These are phyloP conservation scores for Tenthredo mesomela DNA, from an alignment of 2,888 invertebrate genomes.

Conservation along the genomic window DNA sequence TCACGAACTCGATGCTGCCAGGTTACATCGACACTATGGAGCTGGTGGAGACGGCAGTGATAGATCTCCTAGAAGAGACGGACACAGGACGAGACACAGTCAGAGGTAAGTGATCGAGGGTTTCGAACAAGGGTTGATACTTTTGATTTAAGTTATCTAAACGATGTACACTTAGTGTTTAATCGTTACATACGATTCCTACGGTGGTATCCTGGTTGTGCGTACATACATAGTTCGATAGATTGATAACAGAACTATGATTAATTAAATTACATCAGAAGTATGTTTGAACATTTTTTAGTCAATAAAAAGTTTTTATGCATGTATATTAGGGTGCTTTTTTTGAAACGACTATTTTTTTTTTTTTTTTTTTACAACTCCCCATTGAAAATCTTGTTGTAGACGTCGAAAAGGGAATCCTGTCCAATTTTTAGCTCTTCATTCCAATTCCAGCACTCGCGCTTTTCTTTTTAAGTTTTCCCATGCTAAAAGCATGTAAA, in stretches of 20 bases:
- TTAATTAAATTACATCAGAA: background rate
- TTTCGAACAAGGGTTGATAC: background rate
- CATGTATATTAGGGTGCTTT: too few relatives aligned
- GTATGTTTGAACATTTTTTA: background rate
- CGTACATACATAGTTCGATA: background rate
- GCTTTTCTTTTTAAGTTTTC: too few relatives aligned
- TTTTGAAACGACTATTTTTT: too few relatives aligned
- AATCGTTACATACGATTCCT: background rate
- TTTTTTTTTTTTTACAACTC: too few relatives aligned
- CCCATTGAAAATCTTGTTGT: too few relatives aligned
- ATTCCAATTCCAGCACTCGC: too few relatives aligned
- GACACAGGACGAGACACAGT: slow-evolving; percentile 73
- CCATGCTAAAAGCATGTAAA: too few relatives aligned
- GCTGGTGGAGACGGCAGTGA: slow-evolving; percentile 68
- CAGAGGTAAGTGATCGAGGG: slow-evolving; percentile 69
- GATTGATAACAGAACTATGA: background rate
- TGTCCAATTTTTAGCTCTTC: too few relatives aligned
- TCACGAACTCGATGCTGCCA: slow-evolving; percentile 75
- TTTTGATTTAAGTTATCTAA: background rate
- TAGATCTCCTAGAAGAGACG: slow-evolving; percentile 70
- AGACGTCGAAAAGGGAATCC: too few relatives aligned
- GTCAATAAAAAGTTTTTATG: background rate
- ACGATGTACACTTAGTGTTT: background rate
- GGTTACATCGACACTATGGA: slow-evolving; percentile 76
- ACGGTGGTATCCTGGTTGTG: background rate